Base-by-base conservation (phyloP, 1,140 invertebrate species). In the Zaprionus tsacasi region DNA sequence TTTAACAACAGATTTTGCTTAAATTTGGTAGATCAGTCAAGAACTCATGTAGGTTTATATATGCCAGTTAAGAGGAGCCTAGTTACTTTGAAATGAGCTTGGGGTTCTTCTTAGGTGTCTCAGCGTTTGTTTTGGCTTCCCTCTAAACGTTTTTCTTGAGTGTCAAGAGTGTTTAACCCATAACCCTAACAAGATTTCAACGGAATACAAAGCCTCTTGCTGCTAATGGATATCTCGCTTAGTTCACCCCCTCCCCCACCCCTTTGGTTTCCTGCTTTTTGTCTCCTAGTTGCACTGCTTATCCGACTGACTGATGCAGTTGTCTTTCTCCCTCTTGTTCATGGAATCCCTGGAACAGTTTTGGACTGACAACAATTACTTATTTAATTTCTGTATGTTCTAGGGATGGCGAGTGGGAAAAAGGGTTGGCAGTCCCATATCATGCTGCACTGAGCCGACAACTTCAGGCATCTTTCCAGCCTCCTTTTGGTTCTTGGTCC, bases 361-460 rank as follows among this genome's bases (percentile, higher is more conserved):
- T 48, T 8, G 25, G 57, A 69, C 50, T 69, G 58, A 69, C 65
- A 74, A 74, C 65, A 74, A 74, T 74, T 74, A 69, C 58, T 69
- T 69, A 74, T 74, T 74, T 74, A 74, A 74, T 74, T 74, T 74
- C 45, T 61, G 35, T 55, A 38, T 48, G 54, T 56, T 17, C 35
- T 13, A 30, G 27, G 27, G 21, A 21, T 2, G 27, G 27, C n/a
- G n/a, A 4, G 3, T 30, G 0, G 6, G 27, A 6, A 0, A 30
- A 30, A 30, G 27, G 27, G 1, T 30, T 30, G 27, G 33, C 33
- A 35, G 33, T 8, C 0, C 6, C 33, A 35, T 35, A 35, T 35
- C 30, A 21, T 21, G 21, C 21, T 21, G 30, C 30, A 6, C 7
- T 33, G 30, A 33, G 33, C 35, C 13, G 12, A 17, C n/a, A 35